These are phyloP conservation scores for Poicephalus gulielmi DNA, from an alignment of 2,113 vertebrate species.

Conservation along the genomic window DNA sequence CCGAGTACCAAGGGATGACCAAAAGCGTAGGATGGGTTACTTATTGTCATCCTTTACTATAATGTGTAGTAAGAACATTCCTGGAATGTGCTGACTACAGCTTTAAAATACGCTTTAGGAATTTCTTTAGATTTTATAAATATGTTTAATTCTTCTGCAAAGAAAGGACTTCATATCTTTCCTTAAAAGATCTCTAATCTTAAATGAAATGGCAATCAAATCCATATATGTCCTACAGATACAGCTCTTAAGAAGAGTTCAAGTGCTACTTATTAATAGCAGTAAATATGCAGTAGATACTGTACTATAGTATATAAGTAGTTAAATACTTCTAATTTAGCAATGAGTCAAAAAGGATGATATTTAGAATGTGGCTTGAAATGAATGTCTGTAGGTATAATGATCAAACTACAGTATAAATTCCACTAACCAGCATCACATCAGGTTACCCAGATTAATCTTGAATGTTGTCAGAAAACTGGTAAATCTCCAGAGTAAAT, in stretches of 20 bases:
- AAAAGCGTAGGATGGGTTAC: not conserved
- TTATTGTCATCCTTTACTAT: not conserved
- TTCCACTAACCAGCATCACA: not conserved
- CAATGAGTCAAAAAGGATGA: not conserved
- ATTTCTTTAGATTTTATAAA: not conserved
- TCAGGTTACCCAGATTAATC: not conserved
- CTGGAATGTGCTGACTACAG: not conserved
- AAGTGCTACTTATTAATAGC: not conserved
- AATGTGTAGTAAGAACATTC: not conserved
- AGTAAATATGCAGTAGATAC: not conserved
- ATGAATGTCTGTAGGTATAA: not conserved
- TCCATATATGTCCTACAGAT: not conserved
- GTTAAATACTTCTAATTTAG: not conserved
- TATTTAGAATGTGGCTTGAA: not conserved
- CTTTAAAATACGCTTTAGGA: not conserved
- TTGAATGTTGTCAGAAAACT: not conserved
- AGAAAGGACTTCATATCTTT: not conserved
- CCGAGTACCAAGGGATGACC: not conserved
- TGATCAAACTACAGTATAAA: not conserved
- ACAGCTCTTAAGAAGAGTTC: not conserved
- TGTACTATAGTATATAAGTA: not conserved
- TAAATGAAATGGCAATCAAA: not conserved
- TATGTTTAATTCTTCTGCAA: not conserved
- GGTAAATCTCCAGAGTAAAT: not conserved
- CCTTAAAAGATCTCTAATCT: not conserved